phyloP scores from a whole-genome alignment of 2,113 vertebrate genomes.

The Hyperoodon ampullatus region DNA sequence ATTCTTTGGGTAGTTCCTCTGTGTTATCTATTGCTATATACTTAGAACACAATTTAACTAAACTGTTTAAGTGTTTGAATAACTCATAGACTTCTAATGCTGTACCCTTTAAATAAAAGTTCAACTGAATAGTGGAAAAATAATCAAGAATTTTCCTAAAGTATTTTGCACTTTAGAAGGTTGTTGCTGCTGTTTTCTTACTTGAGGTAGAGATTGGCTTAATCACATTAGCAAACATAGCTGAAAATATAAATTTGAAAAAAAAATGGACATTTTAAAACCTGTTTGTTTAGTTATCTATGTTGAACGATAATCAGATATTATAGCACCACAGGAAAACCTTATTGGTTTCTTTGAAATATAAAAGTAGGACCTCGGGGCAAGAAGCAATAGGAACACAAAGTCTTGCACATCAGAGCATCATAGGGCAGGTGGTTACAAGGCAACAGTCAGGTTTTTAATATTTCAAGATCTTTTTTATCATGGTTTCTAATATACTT shows the following conservation, averaged over 20 bases:
- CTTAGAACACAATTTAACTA: not conserved
- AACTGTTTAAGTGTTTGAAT: not conserved
- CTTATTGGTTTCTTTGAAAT: conserved; percentile 14
- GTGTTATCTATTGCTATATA: not conserved
- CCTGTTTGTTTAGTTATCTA: not conserved
- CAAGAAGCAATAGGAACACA: conserved; percentile 42
- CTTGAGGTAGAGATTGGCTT: not conserved
- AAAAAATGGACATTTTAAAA: conserved; percentile 49
- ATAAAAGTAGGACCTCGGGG: not conserved
- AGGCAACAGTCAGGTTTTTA: not conserved
- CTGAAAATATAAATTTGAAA: conserved; percentile 39
- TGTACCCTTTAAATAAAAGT: not conserved
- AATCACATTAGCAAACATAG: not conserved
- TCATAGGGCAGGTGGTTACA: not conserved
- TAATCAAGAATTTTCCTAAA: not conserved
- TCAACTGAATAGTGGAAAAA: not conserved
- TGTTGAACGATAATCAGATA: not conserved
- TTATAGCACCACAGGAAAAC: not conserved
- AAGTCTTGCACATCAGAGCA: not conserved
- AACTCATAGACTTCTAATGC: not conserved
- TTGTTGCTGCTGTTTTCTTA: not conserved
- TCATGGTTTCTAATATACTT: not conserved
- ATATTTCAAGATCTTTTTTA: conserved; percentile 51
- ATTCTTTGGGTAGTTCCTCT: not conserved
- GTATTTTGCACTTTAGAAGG: not conserved